Base-by-base conservation (phyloP, 2,888 invertebrate genomes). In the Lycocerus yunnanus region DNA sequence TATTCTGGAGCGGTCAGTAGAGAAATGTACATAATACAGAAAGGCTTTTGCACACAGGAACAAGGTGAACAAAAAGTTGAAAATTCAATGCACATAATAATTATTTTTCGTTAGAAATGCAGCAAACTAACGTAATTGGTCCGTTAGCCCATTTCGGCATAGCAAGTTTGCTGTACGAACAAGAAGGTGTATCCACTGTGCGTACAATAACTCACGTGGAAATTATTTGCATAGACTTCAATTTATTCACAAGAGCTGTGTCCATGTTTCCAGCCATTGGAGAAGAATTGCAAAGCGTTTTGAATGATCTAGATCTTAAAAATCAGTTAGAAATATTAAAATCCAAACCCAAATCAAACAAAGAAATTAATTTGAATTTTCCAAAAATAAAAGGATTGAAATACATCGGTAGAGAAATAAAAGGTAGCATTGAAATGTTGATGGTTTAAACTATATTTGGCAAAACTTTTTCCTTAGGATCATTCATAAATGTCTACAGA, bases 161-260 rank as follows among this genome's bases (percentile, higher is more conserved):
- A 75, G 63, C 88, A 61, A 77, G 88, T 59, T 83, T 89, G 70
- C 81, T 89, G 73, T 89, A 89, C 77, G 89, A 89, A 18, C 87
- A 89, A 21, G 88, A 89, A 20, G 88, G 89, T 75, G 85, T 87
- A 15, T 87, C 85, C 78, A 88, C 89, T 27, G 88, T 89, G 11
- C 84, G 88, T 58, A 90, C 90, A 16, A 80, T 89, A 73, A 90
- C 90, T 16, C 89, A 89, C 83, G 89, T 89, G 78, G 88, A 89
- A 68, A 58, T 83, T 58, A 79, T 83, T n/a, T 77, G 80, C 8
- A 78, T 83, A n/a, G 78, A 79, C 66, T 79, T 78, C 13, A 65
- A 61, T 8, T 60, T 74, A 4, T 81, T 78, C 69, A 74, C 76
- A 6, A 88, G 88, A 14, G 88, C 89, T 5, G 81, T 89, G 10